Conservation (phyloP, 2,888 invertebrate species). For the Zygaena filipendulae region DNA sequence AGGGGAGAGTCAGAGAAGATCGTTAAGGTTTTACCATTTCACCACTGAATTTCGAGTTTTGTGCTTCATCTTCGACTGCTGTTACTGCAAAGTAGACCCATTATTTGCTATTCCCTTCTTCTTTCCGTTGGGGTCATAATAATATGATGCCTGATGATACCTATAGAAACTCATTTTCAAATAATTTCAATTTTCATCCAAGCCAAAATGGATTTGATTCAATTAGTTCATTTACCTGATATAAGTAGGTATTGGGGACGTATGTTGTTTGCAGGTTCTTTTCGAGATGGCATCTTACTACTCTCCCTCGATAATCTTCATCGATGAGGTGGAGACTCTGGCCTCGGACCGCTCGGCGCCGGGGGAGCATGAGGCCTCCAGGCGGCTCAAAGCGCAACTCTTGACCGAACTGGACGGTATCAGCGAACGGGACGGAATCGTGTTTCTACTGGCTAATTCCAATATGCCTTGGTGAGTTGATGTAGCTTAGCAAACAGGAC, state of each 20-base stretch:
- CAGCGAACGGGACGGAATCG: constrained; percentile 69
- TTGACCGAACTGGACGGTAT: constrained; percentile 88
- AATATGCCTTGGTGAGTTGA: constrained; percentile 86
- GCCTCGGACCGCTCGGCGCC: constrained; percentile 72
- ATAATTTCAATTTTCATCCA: no score
- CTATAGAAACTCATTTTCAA: no score
- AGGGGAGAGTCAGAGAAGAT: constrained; percentile 96
- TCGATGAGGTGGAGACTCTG: constrained; percentile 92
- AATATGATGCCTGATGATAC: no score
- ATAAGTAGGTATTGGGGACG: no score
- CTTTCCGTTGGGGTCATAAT: no score
- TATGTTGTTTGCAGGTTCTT: constrained; percentile 81
- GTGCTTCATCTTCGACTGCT: no score
- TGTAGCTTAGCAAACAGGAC: not conserved
- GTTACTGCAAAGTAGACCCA: no score
- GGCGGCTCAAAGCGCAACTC: constrained; percentile 89
- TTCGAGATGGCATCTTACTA: constrained; percentile 88
- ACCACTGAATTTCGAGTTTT: no score
- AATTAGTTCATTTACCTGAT: no score
- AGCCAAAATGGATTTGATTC: no score
- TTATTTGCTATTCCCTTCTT: no score
- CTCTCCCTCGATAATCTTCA: constrained; percentile 90
- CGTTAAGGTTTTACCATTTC: constrained; percentile 81
- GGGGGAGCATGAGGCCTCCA: constrained; percentile 86
- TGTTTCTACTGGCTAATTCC: constrained; percentile 86